Base-by-base conservation (phyloP, 2,888 invertebrate genomes). In the Dendrolimus houi region DNA sequence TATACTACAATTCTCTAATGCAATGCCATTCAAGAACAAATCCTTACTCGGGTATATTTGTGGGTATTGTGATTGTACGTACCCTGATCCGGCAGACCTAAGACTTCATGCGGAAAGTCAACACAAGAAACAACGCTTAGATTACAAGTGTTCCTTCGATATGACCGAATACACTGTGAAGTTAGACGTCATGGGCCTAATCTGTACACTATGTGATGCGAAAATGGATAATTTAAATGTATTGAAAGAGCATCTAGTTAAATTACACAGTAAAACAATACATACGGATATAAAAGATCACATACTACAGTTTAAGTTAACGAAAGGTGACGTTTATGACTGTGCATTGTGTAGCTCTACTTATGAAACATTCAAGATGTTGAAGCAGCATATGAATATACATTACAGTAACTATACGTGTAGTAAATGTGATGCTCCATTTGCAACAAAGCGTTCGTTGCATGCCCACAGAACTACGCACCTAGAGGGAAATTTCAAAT, bases 331-430 rank as follows among this genome's bases (percentile, higher is more conserved):
- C 0, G 67, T 79, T 0, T 85, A 81, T 17, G 81, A 86, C 9
- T 89, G 88, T 59, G 79, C 77, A 0, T 72, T 86, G 74, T 89
- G 88, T 52, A 58, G 82, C 0, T 76, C 82, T 0, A 85, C 81
- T 0, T 88, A 87, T 55, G 88, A 88, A 54, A 88, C 87, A 0
- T 89, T 87, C 56, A 87, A 87, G 56, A 87, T 85, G 85, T 17
- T 89, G 0, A 85, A 85, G 64, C 87, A 87, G 41, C 88, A 89
- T 53, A 88, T 89, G 88, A 88, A 89, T 9, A 73, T 74, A 1
- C 88, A 88, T 62, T 88, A 87, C 40, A 67, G 66, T 0, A 87
- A 88, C 29, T 87, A 83, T 52, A 70, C 65, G 0, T 88, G 88
- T n/a, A 62, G 56, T 0, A 71, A 75, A 9, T 88, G 88, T 59